Conservation (phyloP, 2,113 vertebrate species). For the Geococcyx californianus region DNA sequence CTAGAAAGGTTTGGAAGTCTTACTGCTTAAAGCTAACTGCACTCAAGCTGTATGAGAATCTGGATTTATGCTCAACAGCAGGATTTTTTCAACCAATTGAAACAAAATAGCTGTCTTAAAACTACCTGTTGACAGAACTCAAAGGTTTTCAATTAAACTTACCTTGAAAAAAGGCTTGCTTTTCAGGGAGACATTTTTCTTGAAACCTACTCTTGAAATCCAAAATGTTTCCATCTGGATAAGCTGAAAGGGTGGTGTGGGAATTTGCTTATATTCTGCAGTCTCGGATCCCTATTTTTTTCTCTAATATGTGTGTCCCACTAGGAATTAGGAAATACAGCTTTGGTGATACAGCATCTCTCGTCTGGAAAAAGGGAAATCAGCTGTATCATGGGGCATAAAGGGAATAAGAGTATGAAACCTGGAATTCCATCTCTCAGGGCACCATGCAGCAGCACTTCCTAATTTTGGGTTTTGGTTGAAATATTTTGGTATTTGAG, state of each 20-base stretch:
- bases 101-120: slow-evolving; percentile 32
- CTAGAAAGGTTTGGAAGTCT: not conserved
- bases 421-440: not conserved
- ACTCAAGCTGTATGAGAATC: not conserved
- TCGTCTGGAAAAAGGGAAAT: not conserved
- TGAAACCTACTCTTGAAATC: slow-evolving; percentile 1
- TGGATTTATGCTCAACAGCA: slow-evolving; percentile 23
- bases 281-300: not conserved
- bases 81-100: not conserved
- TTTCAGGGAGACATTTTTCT: slow-evolving; percentile 23
- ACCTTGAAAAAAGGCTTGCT: slow-evolving; percentile 27
- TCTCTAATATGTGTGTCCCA: not conserved
- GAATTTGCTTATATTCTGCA: not conserved
- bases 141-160: slow-evolving; percentile 52
- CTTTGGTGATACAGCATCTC: slow-evolving; percentile 11
- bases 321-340: not conserved
- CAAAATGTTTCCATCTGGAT: slow-evolving; percentile 32
- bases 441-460: slow-evolving; percentile 1
- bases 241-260: not conserved
- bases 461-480: slow-evolving; percentile 28
- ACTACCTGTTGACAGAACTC: slow-evolving; percentile 46
- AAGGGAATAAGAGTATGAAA: not conserved
- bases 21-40: not conserved
- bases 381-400: slow-evolving; percentile 5
- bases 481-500: slow-evolving; percentile 50